phyloP scores from a whole-genome alignment of 2,888 invertebrate genomes.

The Rhamnusium bicolor region DNA sequence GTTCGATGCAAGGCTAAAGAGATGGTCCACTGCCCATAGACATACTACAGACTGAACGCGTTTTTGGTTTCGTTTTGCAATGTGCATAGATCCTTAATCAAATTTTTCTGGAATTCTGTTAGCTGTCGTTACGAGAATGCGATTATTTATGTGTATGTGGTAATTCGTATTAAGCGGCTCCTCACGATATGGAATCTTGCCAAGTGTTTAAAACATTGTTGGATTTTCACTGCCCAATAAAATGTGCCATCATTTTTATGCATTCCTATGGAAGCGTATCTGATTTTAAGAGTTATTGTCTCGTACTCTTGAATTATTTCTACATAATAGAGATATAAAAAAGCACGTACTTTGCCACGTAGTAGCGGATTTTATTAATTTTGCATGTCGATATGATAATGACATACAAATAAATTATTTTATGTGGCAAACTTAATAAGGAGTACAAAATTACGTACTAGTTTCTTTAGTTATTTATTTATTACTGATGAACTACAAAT shows the following conservation, averaged over 20 bases:
- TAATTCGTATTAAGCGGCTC: conserved; percentile 61
- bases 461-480: too few species aligned
- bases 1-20: conserved; percentile 28
- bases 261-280: conserved; percentile 42
- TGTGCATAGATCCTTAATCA: conserved; percentile 71
- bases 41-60: conserved; percentile 69
- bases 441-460: too few species aligned
- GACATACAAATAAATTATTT: too few species aligned
- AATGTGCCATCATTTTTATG: conserved; percentile 43
- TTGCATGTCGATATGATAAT: too few species aligned
- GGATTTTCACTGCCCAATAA: conserved; percentile 46
- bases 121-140: conserved; percentile 69
- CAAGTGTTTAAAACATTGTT: conserved; percentile 56
- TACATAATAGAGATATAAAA: conserved; percentile 16
- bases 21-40: conserved; percentile 67
- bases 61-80: conserved; percentile 67
- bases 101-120: conserved; percentile 70
- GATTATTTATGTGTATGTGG: conserved; percentile 64
- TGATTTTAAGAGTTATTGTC: conserved; percentile 41
- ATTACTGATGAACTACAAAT: too few species aligned
- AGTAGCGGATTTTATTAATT: too few species aligned
- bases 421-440: too few species aligned
- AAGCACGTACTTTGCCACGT: too few species aligned
- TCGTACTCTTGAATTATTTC: conserved; percentile 14
- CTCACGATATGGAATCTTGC: conserved; percentile 55